Base-by-base conservation (phyloP, 2,888 invertebrate genomes). In the Agonopterix arenella region DNA sequence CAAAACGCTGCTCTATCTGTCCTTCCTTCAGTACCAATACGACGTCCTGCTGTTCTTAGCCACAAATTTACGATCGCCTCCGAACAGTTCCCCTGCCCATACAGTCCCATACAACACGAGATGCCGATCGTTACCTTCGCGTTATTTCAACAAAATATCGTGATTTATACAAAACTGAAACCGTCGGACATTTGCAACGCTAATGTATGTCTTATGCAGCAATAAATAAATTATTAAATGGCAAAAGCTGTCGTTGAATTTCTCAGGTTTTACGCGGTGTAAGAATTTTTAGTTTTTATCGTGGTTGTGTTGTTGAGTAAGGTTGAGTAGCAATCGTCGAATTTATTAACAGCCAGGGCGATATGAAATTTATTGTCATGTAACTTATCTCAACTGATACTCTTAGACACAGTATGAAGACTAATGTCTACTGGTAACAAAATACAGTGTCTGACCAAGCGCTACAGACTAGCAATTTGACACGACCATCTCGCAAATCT, bases 11-110 rank as follows among this genome's bases (percentile, higher is more conserved):
- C 76, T 79, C 86, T 85, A 86, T 89, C 83, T 82, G 80, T 82
- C 80, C 73, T 59, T 73, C 71, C 69, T 69, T 70, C 77, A 65
- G 67, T 54, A 62, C 60, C 71, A 73, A 71, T 70, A 68, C 66
- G 76, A 76, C 80, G 71, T 76, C 88, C 82, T 80, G 88, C 88
- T 88, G 88, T 73, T 84, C 68, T 66, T 79, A 73, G 73, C 28
- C 85, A 83, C 86, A 84, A 85, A 88, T 89, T 89, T 89, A 89
- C 83, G 89, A 84, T 65, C 82, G 79, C 85, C 79, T 75, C 84
- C 72, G 80, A 73, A 75, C 79, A 70, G 59, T 60, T 60, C 62
- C 70, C 67, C 65, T 61, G 66, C 68, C 70, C 18, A 11, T 43
- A 43, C 43, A 8, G n/a, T 43, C 13, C 43, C 43, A 64, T 65